Evolutionary conservation across 2,888 invertebrate species (phyloP), one percentile per base, ranked within the genome.

Genomic region (Morinoia aosen): DNA sequence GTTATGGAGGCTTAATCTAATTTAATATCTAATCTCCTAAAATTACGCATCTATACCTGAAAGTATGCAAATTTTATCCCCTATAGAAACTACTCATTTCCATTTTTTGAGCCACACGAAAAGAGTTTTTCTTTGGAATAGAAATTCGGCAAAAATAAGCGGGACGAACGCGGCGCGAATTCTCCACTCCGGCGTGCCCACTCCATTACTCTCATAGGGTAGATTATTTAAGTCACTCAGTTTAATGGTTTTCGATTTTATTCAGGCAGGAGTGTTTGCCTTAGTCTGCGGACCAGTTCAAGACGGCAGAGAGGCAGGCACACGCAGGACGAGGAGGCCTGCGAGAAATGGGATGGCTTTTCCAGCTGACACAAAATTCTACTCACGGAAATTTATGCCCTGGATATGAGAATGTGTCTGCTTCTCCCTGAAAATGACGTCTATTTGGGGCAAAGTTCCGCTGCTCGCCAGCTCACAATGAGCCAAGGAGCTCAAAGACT

Each of bases 161-260:
- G 57, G n/a, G 58, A 91, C 25, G 93, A 93, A 33, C 93, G 33
- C 19, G 57, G 16, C 39, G 93, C 33, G 8, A 93, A 93, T 93
- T 93, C 93, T 57, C 93, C 93, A 57, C 57, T 57, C 33, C 57
- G 57, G 93, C 39, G 56, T 48, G 57, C 25, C 93, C 93, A 57
- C 93, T 93, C 93, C 93, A 93, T 93, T 93, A 93, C 57, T 93
- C 93, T 93, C 93, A 93, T 93, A 93, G 93, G 93, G 48, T 57
- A 93, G 93, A 93, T 93, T 93, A 93, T 93, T 57, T 57, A 93
- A 93, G 93, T 93, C 93, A 57, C 93, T 93, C 93, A 57, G 57
- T 93, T 93, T 93, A 93, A 93, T 93, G 93, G 93, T 93, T 93
- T 93, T 93, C 93, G 93, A 93, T 93, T 93, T 93, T 93, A 93